Evolutionary conservation across 2,797 vertebrate genomes (phyloP).

Genomic region (Sebastes cheni): DNA sequence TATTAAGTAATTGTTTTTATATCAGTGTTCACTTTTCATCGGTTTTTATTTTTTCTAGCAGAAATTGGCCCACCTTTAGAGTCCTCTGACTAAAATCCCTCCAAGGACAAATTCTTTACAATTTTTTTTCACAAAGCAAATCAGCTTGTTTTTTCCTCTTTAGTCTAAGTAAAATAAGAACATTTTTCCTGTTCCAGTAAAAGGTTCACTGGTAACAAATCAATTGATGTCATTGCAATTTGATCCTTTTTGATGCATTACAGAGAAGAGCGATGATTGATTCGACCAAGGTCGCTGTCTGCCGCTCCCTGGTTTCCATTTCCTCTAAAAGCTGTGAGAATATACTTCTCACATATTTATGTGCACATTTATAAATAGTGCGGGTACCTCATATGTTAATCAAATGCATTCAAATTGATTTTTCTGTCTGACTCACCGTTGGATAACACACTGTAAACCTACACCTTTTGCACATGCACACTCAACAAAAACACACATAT

Average conservation of each 20-base stretch:
- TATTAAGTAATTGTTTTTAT: not conserved
- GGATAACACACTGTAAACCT: not conserved
- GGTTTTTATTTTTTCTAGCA: not conserved
- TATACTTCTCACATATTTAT: conserved; percentile 29
- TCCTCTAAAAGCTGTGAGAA: conserved; percentile 39
- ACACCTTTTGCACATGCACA: not conserved
- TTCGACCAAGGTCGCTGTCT: conserved; percentile 2
- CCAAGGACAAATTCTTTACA: not conserved
- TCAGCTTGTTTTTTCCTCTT: not conserved
- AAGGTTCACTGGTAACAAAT: conserved; percentile 21
- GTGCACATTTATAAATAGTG: conserved; percentile 10
- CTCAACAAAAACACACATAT: conserved; percentile 6
- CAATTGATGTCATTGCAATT: conserved; percentile 8
- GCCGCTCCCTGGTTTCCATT: conserved; percentile 27
- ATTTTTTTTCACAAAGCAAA: conserved; percentile 3
- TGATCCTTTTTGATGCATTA: conserved; percentile 44
- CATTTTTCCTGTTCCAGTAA: not conserved
- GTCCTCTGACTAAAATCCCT: not conserved
- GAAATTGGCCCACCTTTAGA: not conserved
- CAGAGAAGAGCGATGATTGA: conserved; percentile 45
- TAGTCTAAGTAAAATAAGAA: not conserved
- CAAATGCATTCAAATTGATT: conserved; percentile 42
- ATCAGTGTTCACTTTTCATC: not conserved
- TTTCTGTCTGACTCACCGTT: not conserved
- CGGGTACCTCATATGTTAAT: conserved; percentile 19